Base-by-base conservation (phyloP, 2,888 invertebrate genomes). In the Drosophila fungiperda region DNA sequence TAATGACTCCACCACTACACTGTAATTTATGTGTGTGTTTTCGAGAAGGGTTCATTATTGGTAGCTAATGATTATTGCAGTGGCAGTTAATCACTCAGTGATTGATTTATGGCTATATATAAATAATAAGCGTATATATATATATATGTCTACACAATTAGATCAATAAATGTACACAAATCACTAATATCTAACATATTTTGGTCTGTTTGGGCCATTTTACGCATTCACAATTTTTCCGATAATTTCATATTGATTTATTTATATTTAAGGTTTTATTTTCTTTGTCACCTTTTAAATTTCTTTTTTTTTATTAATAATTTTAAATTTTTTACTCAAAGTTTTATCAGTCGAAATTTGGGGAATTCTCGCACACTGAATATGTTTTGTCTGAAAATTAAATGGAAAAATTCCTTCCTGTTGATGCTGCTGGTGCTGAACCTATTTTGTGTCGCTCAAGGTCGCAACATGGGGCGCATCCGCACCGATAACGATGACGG, bases 1-100 rank as follows among this genome's bases (percentile, higher is more conserved):
- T 59, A 48, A 58, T 59, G 54, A 58, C 59, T 63, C 23, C 42
- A 1, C 15, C 52, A 20, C 9, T 60, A 35, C n/a, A 38, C 20
- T 35, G 53, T 71, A 69, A 85, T 90, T 85, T 76, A 72, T 67
- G 67, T 7, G 11, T 17, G 23, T 36, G 17, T 17, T 54, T 48
- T 49, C 64, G 20, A 66, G 38, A 42, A 9, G 61, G 59, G 29
- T 59, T 40, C 12, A 33, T 59, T 42, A 15, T 59, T 35, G 15
- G 61, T 36, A 61, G 60, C 42, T 36, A 60, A 38, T 38, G 17
- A 29, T 72, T 60, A 60, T 70, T 33, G 59, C 17, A 33, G 26
- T 50, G n/a, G 38, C 53, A 72, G 57, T 42, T 42, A 57, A 57
- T 57, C 20, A 42, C 42, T 20, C 15, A 57, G 17, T 42, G 20